These are phyloP conservation scores for Tortrix viridana DNA, from an alignment of 2,888 invertebrate species.

Conservation along the genomic window DNA sequence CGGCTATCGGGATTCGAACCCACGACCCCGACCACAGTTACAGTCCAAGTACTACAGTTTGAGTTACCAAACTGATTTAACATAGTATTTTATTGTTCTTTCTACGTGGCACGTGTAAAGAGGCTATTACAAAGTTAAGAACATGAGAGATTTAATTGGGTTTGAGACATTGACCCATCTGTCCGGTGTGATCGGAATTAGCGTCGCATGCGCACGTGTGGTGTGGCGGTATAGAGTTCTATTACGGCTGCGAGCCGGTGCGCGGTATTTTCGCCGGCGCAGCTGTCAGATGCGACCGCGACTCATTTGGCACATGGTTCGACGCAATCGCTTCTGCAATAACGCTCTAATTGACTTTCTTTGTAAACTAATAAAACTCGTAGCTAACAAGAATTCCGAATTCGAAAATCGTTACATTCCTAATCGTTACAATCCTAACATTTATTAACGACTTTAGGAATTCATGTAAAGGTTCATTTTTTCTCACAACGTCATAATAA, in stretches of 20 bases:
- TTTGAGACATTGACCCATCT: slow-evolving; percentile 80
- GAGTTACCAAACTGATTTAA: no score
- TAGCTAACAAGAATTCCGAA: no score
- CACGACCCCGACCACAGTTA: no score
- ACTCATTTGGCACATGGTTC: slow-evolving; percentile 59
- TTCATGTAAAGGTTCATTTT: not conserved
- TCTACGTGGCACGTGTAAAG: not conserved
- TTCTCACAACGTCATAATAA: not conserved
- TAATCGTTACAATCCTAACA: no score
- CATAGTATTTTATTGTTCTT: not conserved
- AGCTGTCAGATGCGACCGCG: slow-evolving; percentile 69
- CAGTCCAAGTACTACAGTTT: no score
- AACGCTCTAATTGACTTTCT: slow-evolving; percentile 2
- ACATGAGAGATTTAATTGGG: slow-evolving; percentile 54
- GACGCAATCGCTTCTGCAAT: slow-evolving; percentile 43
- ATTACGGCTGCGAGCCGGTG: slow-evolving; percentile 64
- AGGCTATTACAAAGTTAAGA: slow-evolving; percentile 14
- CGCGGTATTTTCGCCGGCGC: slow-evolving; percentile 70
- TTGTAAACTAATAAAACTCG: slow-evolving; percentile 10
- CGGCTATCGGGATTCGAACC: no score
- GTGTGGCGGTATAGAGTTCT: slow-evolving; percentile 42
- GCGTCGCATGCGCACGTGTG: slow-evolving; percentile 44
- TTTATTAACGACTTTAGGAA: no score
- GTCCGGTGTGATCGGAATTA: slow-evolving; percentile 54
- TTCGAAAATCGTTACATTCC: no score